These are phyloP conservation scores for Taphrorychus bicolor DNA, from an alignment of 2,888 invertebrate species.

Conservation along the genomic window DNA sequence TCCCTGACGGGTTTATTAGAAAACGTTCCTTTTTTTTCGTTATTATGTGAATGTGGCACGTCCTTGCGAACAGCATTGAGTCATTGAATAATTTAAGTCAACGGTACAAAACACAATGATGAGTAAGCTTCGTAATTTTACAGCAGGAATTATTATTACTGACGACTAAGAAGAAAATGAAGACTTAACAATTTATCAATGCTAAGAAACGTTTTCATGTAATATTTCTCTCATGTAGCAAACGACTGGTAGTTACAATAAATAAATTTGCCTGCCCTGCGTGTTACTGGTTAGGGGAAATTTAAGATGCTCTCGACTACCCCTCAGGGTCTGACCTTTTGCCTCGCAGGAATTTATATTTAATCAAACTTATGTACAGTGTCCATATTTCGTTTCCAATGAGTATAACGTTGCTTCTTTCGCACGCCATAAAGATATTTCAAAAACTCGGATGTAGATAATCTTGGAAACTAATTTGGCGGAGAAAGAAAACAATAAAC, in stretches of 20 bases:
- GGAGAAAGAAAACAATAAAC: conserved; percentile 8
- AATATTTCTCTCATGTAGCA: conserved; percentile 1
- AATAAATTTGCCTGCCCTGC: conserved; percentile 12
- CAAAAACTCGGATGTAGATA: too few relatives aligned
- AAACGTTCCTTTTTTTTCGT: not conserved
- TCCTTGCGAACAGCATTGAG: not conserved
- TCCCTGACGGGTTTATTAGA: not conserved
- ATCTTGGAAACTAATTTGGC: conserved; percentile 5
- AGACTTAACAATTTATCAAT: too few relatives aligned
- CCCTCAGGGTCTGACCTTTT: conserved; percentile 25
- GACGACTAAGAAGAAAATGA: not conserved
- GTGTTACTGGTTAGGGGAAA: conserved; percentile 21
- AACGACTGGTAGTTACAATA: conserved; percentile 4
- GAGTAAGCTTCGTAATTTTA: not conserved
- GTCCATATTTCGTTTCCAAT: not conserved
- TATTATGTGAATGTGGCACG: not conserved
- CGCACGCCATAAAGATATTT: not conserved
- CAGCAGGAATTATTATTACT: not conserved
- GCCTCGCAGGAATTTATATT: conserved; percentile 14
- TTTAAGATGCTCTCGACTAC: conserved; percentile 42
- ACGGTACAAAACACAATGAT: not conserved
- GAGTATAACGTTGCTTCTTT: not conserved
- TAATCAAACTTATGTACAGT: not conserved
- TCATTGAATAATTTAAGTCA: not conserved
- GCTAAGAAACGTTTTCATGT: conserved; percentile 1